Evolutionary conservation across 2,797 vertebrate genomes (phyloP).

Genomic region (Coregonus suidteri): DNA sequence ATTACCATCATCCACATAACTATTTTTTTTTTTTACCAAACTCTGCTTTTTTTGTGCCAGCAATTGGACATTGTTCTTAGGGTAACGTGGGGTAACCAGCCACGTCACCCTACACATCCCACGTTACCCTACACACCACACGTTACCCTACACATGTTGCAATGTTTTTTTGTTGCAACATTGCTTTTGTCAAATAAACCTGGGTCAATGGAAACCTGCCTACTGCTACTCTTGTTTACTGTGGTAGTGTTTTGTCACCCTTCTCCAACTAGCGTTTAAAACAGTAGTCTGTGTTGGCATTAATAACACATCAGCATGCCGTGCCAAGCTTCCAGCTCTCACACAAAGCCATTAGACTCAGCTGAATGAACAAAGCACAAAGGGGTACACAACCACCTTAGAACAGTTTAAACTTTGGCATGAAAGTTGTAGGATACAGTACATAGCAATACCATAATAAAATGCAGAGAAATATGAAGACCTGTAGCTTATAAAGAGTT

Average conservation of each 20-base stretch:
- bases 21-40: too few relatives aligned
- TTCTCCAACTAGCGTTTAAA: background rate
- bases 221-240: background rate
- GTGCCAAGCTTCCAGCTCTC: background rate
- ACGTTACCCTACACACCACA: too few relatives aligned
- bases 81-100: too few relatives aligned
- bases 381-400: background rate
- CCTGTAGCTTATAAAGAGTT: conserved; percentile 11
- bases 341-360: background rate
- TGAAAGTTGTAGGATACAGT: conserved; percentile 24
- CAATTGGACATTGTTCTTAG: too few relatives aligned
- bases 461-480: conserved; percentile 10
- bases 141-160: background rate
- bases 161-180: background rate
- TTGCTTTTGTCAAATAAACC: background rate
- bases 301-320: background rate
- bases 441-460: conserved; percentile 11
- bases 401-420: conserved; percentile 1
- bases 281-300: background rate
- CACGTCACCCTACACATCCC: too few relatives aligned
- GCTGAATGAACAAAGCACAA: background rate
- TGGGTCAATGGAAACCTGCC: too few relatives aligned
- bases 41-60: too few relatives aligned
- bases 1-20: too few relatives aligned
- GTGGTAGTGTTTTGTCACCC: background rate